Base-by-base conservation (phyloP, 1,140 invertebrate genomes). In the Cydia strobilella region DNA sequence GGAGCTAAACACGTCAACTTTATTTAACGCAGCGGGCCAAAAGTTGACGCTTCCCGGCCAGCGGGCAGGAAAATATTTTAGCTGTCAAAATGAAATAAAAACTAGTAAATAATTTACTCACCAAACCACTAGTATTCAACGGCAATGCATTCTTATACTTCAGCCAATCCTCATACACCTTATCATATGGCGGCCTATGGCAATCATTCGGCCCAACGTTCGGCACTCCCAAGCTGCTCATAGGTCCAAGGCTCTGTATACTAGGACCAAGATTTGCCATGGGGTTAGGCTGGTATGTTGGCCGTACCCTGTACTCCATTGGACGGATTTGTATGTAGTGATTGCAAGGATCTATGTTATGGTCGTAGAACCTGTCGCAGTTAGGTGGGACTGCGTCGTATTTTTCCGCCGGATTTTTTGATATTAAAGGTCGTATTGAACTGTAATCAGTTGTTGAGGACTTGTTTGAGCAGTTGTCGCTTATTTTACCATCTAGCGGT, bases 141-240 rank as follows among this genome's bases (percentile, higher is more conserved):
- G 90, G 89, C 79, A 91, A 86, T 79, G 88, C 85, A 59, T 92
- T 92, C 73, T 92, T 91, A 81, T 92, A 91, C 73, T 90, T 92
- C 83, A 92, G 77, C 89, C 90, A 91, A 80, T 92, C 89, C 75
- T 92, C 90, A 18, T 92, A 92, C 31, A 91, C 90, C 62, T 91
- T 91, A 59, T 92, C 87, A 72, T 90, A 90, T 10, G 84, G 23
- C 9, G 48, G 84, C 73, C 86, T 82, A 69, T 88, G 84, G 45
- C 88, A 89, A 27, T 88, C 86, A 66, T 87, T 86, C 20, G 86
- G 74, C 0, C 87, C 86, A 80, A 91, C 75, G 76, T 89, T 89
- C 75, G 83, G 73, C 77, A 89, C 83, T 76, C 86, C 86, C 31
- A 83, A 66, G 73, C 86, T 79, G 66, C 80, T 86, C 74, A 85